Evolutionary conservation across 2,113 vertebrate species (phyloP).

Genomic region (Chloroceryle aenea): DNA sequence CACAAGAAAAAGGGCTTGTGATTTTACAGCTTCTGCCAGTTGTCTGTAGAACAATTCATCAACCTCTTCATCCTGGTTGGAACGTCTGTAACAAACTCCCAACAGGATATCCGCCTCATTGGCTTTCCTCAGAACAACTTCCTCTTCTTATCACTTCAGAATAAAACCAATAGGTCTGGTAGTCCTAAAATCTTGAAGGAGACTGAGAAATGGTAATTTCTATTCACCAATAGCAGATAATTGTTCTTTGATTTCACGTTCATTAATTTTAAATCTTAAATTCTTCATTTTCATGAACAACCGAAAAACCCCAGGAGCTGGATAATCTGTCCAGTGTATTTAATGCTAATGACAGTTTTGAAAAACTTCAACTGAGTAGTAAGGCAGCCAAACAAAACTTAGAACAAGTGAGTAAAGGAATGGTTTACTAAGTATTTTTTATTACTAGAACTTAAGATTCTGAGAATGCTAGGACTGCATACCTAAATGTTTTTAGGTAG

Average conservation of each 20-base stretch:
- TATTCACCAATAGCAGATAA: not conserved
- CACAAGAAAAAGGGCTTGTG: too few relatives aligned
- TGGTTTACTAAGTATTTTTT: not conserved
- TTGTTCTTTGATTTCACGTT: not conserved
- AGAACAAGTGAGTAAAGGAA: not conserved
- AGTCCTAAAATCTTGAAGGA: not conserved
- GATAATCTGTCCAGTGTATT: not conserved
- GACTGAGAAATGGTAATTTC: not conserved
- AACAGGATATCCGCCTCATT: too few relatives aligned
- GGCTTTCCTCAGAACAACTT: not conserved
- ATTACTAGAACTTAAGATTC: not conserved
- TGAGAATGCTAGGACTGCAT: not conserved
- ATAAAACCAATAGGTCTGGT: not conserved
- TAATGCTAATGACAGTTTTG: not conserved
- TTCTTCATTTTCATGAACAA: not conserved
- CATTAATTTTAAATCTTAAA: not conserved
- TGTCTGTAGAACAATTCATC: too few relatives aligned
- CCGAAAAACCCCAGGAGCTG: fast-evolving
- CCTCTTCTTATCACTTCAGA: not conserved
- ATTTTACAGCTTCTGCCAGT: too few relatives aligned
- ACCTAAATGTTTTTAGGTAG: not conserved
- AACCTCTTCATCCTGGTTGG: too few relatives aligned
- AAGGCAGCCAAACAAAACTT: not conserved
- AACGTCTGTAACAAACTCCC: too few relatives aligned
- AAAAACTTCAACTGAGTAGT: not conserved